Evolutionary conservation across 2,113 vertebrate species (phyloP).

Genomic region (Herpetotheres cachinnans): DNA sequence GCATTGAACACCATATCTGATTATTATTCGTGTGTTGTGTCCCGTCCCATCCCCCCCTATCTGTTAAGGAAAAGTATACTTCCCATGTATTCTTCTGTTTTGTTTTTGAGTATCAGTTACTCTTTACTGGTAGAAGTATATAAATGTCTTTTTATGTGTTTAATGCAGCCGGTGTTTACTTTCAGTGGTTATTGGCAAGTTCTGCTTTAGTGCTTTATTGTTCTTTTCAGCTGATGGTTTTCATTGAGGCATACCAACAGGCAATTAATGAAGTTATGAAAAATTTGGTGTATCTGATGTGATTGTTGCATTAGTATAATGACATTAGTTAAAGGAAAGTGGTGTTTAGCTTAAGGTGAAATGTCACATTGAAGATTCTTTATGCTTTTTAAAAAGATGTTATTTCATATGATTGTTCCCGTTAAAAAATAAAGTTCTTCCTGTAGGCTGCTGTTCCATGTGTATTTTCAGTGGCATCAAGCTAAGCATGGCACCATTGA

Average conservation of each 20-base stretch:
- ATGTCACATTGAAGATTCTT: not conserved
- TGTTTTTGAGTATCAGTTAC: not conserved
- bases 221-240: not conserved
- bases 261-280: not conserved
- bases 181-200: not conserved
- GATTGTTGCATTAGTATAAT: not conserved
- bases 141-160: not conserved
- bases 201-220: not conserved
- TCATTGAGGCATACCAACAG: not conserved
- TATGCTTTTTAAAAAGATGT: not conserved
- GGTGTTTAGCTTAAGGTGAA: not conserved
- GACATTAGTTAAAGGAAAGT: not conserved
- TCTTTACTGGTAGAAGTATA: not conserved
- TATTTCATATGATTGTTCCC: not conserved
- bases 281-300: not conserved
- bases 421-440: not conserved
- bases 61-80: not conserved
- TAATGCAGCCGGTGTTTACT: not conserved
- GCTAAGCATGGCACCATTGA: not conserved
- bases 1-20: not conserved
- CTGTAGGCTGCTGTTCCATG: accelerated
- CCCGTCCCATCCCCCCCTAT: not conserved
- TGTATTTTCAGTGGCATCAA: not conserved
- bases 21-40: not conserved
- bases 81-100: not conserved